A percentile compares a stretch with the other conserved stretches of the same genome.
phyloP scores from a whole-genome alignment of 2,113 vertebrate genomes.

The Hemiscyllium ocellatum region DNA sequence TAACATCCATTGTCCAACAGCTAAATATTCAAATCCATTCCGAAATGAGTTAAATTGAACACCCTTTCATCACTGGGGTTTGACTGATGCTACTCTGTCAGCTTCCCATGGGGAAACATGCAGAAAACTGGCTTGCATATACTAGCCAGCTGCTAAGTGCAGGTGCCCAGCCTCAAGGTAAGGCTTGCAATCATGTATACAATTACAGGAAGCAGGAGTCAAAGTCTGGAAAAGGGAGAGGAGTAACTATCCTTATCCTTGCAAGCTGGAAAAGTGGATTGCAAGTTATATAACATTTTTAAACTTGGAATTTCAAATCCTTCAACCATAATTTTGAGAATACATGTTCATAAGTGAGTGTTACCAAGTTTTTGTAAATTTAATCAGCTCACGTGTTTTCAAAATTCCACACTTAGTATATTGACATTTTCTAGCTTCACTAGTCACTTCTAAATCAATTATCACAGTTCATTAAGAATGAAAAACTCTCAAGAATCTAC shows the following conservation, averaged over 20 bases:
- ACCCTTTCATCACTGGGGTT: neutral
- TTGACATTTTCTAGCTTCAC: too few relatives aligned
- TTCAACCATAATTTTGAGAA: neutral
- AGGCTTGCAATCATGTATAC: neutral
- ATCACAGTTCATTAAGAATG: neutral
- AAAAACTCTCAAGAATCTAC: neutral
- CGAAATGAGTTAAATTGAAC: neutral
- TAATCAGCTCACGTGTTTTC: neutral
- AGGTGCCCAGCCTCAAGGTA: neutral
- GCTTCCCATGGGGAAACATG: neutral
- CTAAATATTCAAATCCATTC: neutral
- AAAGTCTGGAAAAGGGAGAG: neutral
- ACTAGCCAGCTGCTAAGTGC: neutral
- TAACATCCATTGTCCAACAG: neutral
- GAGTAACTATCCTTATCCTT: neutral
- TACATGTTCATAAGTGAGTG: neutral
- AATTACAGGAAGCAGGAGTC: neutral
- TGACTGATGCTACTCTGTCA: neutral
- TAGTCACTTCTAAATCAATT: neutral
- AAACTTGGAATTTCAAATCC: neutral
- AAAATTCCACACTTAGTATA: neutral
- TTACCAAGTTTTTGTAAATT: neutral
- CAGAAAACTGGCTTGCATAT: neutral
- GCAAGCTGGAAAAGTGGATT: neutral
- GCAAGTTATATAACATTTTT: neutral